Evolutionary conservation across 2,888 invertebrate genomes (phyloP), one percentile per base, ranked within the genome.

Genomic region (Mesorhabditis spiculigera): DNA sequence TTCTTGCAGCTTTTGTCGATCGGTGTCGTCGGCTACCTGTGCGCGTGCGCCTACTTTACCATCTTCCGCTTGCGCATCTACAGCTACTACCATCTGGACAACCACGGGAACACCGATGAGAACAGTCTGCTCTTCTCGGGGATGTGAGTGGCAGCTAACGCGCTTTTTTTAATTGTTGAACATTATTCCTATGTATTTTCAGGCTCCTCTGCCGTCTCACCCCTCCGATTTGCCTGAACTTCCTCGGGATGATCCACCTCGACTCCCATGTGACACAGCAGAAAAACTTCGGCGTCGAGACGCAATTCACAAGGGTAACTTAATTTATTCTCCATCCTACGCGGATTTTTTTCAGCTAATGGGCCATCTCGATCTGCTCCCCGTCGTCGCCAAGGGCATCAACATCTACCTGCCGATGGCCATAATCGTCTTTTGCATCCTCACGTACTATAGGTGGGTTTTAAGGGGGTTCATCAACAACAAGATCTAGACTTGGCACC

Each of bases 291-390:
- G 82, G 82, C 10, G 81, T 82, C 5, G 96, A 90, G 88, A 97
- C 97, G 0, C 91, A 93, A 81, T 98, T 97, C 85, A 98, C 97
- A 0, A 92, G 93, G 86, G 89, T 89, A n/a, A 5, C 4, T 13
- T 43, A 42, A 41, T n/a, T 10, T 13, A n/a, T 66, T 66, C 41
- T 44, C 43, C 41, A 43, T 66, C 10, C 13, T 66, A 41, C 13
- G 41, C 61, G 5, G 43, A 67, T 65, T 65, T 66, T 70, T 74
- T 83, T 65, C 80, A 89, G 90, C 91, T 95, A 81, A 98, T 98
- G 97, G 98, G 98, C 0, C 97, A 98, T 87, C 94, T 98, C 95
- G 96, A 97, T 87, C 95, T 98, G 0, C 91, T 99, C 69, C 92
- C 93, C 44, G 93, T 98, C 73, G 93, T 98, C 78, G 93, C 96